phyloP scores from a whole-genome alignment of 2,797 vertebrate genomes.

The Gymnopithys bicolor region DNA sequence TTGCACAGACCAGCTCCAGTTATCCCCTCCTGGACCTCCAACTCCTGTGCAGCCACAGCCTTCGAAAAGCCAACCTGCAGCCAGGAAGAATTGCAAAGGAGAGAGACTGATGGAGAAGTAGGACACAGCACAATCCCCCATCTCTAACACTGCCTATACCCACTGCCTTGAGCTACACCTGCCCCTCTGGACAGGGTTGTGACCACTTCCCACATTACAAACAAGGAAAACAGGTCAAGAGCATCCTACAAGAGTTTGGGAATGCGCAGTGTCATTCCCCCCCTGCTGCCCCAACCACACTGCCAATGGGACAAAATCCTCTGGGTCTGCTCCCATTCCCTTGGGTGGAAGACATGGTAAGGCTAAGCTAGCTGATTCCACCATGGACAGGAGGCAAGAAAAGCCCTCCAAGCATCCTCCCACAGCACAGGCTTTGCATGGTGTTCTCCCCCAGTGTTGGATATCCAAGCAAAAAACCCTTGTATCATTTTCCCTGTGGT shows the following conservation, averaged over 20 bases:
- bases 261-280: background rate
- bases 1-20: background rate
- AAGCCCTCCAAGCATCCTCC: background rate
- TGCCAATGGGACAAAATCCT: background rate
- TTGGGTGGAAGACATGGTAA: background rate
- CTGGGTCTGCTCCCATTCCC: background rate
- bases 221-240: background rate
- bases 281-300: background rate
- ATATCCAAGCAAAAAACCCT: accelerated
- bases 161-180: background rate
- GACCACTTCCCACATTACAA: accelerated
- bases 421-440: background rate
- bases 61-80: background rate
- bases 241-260: background rate
- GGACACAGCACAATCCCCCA: background rate
- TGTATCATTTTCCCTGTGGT: accelerated
- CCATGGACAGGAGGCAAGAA: background rate
- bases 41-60: background rate
- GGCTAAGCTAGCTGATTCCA: background rate
- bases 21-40: background rate
- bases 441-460: background rate
- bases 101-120: background rate
- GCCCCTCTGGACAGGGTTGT: background rate
- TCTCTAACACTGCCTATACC: accelerated
- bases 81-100: background rate